phyloP scores from a whole-genome alignment of 2,113 vertebrate genomes.

The Oryzias woworae region DNA sequence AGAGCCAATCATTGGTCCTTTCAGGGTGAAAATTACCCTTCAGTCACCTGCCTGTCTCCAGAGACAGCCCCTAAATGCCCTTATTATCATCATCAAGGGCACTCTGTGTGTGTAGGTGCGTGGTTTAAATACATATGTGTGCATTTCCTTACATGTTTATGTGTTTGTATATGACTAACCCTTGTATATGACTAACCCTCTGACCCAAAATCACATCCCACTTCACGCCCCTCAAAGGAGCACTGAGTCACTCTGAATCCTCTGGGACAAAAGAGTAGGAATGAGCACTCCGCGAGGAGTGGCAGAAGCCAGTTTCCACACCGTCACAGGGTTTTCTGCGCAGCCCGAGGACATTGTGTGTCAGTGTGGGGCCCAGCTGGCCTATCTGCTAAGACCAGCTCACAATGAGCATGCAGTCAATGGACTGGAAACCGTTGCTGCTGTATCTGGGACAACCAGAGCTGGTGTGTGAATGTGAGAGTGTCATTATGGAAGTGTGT shows the following conservation, averaged over 20 bases:
- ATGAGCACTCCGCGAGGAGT: slow-evolving; percentile 59
- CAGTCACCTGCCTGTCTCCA: slow-evolving; percentile 73
- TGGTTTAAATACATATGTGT: slow-evolving; percentile 21
- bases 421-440: slow-evolving; percentile 71
- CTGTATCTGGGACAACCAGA: slow-evolving; percentile 68
- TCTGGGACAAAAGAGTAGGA: slow-evolving; percentile 63
- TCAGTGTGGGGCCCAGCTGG: slow-evolving; percentile 76
- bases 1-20: slow-evolving; percentile 77
- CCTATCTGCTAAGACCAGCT: slow-evolving; percentile 74
- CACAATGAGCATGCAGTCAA: slow-evolving; percentile 74
- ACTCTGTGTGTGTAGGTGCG: slow-evolving; percentile 35
- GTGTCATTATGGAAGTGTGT: slow-evolving; percentile 46
- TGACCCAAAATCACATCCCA: slow-evolving; percentile 43
- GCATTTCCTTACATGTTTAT: not conserved
- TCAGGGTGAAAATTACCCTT: slow-evolving; percentile 76
- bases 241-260: slow-evolving; percentile 51
- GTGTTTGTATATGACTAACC: slow-evolving; percentile 49
- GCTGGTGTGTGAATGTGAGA: slow-evolving; percentile 58
- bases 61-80: slow-evolving; percentile 74
- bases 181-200: slow-evolving; percentile 53
- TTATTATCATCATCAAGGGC: slow-evolving; percentile 77
- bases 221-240: slow-evolving; percentile 50
- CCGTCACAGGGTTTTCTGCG: slow-evolving; percentile 53
- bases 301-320: slow-evolving; percentile 52
- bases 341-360: slow-evolving; percentile 67